A percentile compares a stretch with the other conserved stretches of the same genome.
Conservation (phyloP, 2,797 vertebrate genomes). For the Sphaeramia orbicularis region DNA sequence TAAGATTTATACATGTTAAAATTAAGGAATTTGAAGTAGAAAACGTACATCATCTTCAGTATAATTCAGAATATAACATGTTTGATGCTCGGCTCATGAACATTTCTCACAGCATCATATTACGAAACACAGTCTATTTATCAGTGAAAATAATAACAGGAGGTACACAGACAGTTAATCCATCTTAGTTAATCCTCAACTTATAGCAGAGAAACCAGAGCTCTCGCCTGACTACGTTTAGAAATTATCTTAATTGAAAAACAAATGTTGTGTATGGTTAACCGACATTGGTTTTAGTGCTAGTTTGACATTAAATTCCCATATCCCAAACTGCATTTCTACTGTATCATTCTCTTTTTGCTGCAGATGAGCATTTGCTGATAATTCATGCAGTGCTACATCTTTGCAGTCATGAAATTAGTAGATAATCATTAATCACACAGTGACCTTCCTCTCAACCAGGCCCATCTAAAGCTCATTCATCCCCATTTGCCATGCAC, state of each 20-base stretch:
- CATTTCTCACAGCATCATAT: no score
- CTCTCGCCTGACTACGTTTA: conserved; percentile 39
- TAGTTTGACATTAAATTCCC: conserved; percentile 12
- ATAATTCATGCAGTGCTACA: conserved; percentile 49
- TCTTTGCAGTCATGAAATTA: conserved; percentile 49
- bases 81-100: no score
- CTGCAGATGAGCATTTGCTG: conserved; percentile 36
- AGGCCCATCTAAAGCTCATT: conserved; percentile 71
- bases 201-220: conserved; percentile 52
- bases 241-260: conserved; percentile 34
- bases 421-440: conserved; percentile 74
- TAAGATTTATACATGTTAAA: no score
- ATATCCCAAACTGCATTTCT: conserved; percentile 27
- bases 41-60: no score
- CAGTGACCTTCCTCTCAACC: conserved; percentile 74
- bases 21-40: no score
- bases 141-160: conserved; percentile 25
- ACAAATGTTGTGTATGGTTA: conserved; percentile 23
- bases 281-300: conserved; percentile 17
- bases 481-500: conserved; percentile 77
- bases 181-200: conserved; percentile 36
- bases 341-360: conserved; percentile 9
- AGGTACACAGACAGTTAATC: conserved; percentile 24
- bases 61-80: no score
- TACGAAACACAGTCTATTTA: not conserved